phyloP scores from a whole-genome alignment of 2,888 invertebrate species.

The Deroplatys truncata region DNA sequence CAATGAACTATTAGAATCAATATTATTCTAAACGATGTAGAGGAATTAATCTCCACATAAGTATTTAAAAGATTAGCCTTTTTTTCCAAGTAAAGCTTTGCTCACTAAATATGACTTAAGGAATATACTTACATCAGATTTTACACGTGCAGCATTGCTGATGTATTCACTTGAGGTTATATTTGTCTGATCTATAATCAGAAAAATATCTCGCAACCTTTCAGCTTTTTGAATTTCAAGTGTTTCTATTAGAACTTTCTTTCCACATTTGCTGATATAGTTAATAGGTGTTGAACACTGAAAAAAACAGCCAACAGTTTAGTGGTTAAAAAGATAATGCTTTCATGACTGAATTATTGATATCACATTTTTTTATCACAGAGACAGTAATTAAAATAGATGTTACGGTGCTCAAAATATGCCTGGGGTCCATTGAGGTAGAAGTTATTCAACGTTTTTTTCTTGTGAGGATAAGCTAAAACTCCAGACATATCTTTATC shows the following conservation, averaged over 20 bases:
- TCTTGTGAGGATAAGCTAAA: too few species aligned
- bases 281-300: neutral
- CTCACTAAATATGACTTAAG: too few species aligned
- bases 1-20: too few species aligned
- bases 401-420: too few species aligned
- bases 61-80: neutral
- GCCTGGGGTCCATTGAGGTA: too few species aligned
- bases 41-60: neutral
- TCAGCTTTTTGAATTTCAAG: constrained; percentile 75
- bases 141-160: neutral
- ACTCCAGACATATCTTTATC: too few species aligned
- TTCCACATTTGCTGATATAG: constrained; percentile 42
- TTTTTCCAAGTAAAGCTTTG: neutral
- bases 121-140: neutral
- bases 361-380: too few species aligned
- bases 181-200: constrained; percentile 53
- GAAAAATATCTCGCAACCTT: constrained; percentile 68
- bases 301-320: neutral
- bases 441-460: too few species aligned
- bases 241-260: constrained; percentile 72
- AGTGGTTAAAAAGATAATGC: too few species aligned
- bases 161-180: neutral
- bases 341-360: too few species aligned
- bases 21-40: too few species aligned
- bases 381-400: too few species aligned